Evolutionary conservation across 2,797 vertebrate species (phyloP).

Genomic region (Falco biarmicus): DNA sequence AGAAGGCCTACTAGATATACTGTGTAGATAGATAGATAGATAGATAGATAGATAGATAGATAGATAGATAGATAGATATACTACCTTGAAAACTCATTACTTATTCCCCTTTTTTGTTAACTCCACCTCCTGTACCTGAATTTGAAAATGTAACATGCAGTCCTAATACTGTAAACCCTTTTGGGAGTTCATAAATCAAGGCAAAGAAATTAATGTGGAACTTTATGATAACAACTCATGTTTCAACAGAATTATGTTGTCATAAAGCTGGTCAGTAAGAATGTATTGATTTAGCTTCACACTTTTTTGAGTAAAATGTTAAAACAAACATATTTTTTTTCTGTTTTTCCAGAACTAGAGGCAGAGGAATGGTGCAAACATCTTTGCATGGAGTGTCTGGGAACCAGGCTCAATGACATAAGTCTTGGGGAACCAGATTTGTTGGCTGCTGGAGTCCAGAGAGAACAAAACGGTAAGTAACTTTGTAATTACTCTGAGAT

Average conservation of each 20-base stretch:
- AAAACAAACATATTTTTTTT: neutral
- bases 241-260: neutral
- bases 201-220: neutral
- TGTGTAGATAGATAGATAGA: too few relatives aligned
- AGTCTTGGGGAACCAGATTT: conserved; percentile 98
- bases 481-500: neutral
- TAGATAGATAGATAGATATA: neutral
- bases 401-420: conserved; percentile 95
- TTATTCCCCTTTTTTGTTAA: neutral
- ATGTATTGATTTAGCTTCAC: neutral
- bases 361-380: conserved; percentile 99
- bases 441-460: conserved; percentile 95
- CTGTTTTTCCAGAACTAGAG: conserved; percentile 88
- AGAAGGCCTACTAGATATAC: neutral
- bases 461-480: conserved; percentile 94
- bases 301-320: neutral
- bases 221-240: neutral
- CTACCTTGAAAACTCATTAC: neutral
- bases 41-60: neutral
- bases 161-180: neutral
- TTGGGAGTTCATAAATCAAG: neutral
- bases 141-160: neutral
- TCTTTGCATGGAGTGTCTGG: conserved; percentile 95
- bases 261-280: neutral
- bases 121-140: neutral